Percentiles rank a stretch among this genome's conserved stretches.
Evolutionary conservation across 2,113 vertebrate species (phyloP).

Genomic region (Brienomyrus longianalis): DNA sequence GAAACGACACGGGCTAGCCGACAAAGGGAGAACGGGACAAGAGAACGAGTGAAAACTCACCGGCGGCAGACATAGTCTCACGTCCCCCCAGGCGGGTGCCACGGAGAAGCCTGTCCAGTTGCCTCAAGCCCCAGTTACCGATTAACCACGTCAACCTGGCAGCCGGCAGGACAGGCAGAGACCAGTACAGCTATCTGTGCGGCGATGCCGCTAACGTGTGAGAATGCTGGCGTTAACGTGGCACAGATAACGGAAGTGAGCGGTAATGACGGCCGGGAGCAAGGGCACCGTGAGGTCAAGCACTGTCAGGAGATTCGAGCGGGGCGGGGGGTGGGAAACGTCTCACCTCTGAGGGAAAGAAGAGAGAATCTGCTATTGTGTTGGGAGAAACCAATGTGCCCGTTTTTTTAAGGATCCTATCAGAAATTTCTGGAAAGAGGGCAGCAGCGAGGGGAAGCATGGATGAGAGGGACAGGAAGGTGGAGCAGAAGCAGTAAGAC

Average conservation of each 20-base stretch:
- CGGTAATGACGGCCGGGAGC: slow-evolving; percentile 42
- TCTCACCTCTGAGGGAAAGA: not conserved
- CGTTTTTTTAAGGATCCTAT: not conserved
- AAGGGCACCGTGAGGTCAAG: slow-evolving; percentile 63
- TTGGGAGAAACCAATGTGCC: not conserved
- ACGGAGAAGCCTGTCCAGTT: slow-evolving; percentile 38
- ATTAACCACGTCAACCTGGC: slow-evolving; percentile 45
- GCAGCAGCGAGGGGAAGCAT: not conserved
- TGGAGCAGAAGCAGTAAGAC: not conserved
- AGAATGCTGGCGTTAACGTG: slow-evolving; percentile 65
- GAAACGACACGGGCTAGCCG: not conserved
- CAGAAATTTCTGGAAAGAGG: not conserved
- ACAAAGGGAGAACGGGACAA: not conserved
- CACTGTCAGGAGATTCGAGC: slow-evolving; percentile 30
- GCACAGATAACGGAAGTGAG: slow-evolving; percentile 65
- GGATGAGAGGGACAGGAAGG: not conserved
- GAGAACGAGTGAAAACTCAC: slow-evolving; percentile 50
- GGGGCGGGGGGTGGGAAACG: not conserved
- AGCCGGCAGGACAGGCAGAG: not conserved
- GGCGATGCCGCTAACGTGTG: slow-evolving; percentile 67
- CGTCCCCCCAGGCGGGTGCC: slow-evolving; percentile 20
- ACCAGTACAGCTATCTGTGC: slow-evolving; percentile 60
- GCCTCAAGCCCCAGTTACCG: slow-evolving; percentile 57
- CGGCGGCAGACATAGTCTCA: slow-evolving; percentile 56
- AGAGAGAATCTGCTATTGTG: not conserved